Base-by-base conservation (phyloP, 2,113 vertebrate genomes). In the Crocuta crocuta region DNA sequence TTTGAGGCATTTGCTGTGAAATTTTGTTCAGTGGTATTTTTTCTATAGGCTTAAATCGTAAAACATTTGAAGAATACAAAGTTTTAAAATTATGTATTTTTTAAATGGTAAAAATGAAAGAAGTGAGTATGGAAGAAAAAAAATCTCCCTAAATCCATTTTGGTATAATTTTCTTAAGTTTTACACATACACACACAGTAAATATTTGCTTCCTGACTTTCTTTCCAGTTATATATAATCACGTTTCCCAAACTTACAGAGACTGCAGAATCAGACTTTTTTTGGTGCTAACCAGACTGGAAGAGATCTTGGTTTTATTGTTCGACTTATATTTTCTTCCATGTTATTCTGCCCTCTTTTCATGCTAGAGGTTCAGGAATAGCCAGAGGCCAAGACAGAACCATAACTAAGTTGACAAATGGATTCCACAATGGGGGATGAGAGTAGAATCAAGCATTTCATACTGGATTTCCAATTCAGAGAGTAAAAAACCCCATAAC, bases 31-130 rank as follows among this genome's bases (percentile, higher is more conserved):
- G 12, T 91, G 23, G 58, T 81, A 83, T 12, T 65, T 89, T 48
- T 81, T 26, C 26, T 94, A 90, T 45, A 24, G 50, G 48, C 65
- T 92, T 95, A 96, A 79, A 70, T 95, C 45, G 91, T 86, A 81
- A 97, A 83, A 78, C 86, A 95, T 21, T 90, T 24, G 28, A 97
- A 84, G n/a, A 97, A 87, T 21, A 95, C 23, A 2, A 80, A 85
- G 8, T 82, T 97, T 93, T 93, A 76, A 93, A 82, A 50, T 50
- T 50, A 50, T 50, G 11, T 2, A 79, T 39, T 26, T 88, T 97
- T 88, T 35, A 66, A 94, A 95, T 70, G 66, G 94, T 35, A 90
- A 97, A 83, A 90, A 79, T 39, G 31, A 90, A 2, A 58, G 21
- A 76, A 88, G 10, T 63, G n/a, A 95, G 13, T 65, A 91, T 0